phyloP scores from a whole-genome alignment of 2,113 vertebrate genomes.

The Otus sunia region DNA sequence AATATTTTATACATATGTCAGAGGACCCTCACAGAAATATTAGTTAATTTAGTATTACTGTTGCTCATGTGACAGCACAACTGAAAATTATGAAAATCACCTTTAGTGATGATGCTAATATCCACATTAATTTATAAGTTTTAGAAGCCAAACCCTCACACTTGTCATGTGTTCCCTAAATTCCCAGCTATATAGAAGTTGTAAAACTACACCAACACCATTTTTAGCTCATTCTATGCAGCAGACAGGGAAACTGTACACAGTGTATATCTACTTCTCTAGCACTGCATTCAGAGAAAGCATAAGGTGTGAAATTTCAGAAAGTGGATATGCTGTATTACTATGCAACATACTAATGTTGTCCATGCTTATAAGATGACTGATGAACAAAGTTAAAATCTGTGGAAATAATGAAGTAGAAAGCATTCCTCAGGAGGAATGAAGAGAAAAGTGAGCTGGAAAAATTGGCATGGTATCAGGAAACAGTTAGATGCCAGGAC shows the following conservation, averaged over 20 bases:
- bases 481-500: not conserved
- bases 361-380: not conserved
- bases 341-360: not conserved
- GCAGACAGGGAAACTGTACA: not conserved
- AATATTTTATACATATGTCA: not conserved
- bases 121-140: not conserved
- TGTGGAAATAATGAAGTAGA: not conserved
- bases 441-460: not conserved
- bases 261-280: not conserved
- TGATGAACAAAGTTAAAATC: not conserved
- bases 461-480: not conserved
- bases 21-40: not conserved
- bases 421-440: not conserved
- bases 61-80: not conserved
- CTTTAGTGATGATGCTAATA: not conserved
- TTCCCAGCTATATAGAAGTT: not conserved
- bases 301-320: not conserved
- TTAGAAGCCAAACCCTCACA: not conserved
- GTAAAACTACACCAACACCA: not conserved
- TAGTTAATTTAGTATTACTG: not conserved
- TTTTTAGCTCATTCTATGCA: not conserved
- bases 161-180: not conserved
- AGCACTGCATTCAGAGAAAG: fast-evolving
- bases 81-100: not conserved
- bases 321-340: not conserved